phyloP scores from a whole-genome alignment of 2,888 invertebrate species.

The Dascillus cervinus region DNA sequence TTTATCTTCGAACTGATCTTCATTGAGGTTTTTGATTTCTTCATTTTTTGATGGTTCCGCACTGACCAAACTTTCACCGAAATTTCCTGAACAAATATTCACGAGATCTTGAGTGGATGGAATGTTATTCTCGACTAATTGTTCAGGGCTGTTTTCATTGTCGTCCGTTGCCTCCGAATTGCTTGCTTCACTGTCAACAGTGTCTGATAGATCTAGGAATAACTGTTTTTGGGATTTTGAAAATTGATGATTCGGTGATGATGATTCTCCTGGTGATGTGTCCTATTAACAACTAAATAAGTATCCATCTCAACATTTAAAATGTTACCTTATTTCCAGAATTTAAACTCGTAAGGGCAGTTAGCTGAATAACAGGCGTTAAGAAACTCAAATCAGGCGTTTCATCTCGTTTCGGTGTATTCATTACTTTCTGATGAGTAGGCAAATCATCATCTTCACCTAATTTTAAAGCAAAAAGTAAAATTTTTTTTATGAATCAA shows the following conservation, averaged over 20 bases:
- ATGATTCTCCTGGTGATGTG: background rate
- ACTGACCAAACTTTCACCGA: slow-evolving; percentile 22
- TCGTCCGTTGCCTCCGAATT: background rate
- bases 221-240: background rate
- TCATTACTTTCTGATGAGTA: slow-evolving; percentile 32
- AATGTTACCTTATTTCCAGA: slow-evolving; percentile 33
- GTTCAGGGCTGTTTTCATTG: background rate
- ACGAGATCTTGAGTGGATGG: slow-evolving; percentile 36
- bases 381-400: slow-evolving; percentile 38
- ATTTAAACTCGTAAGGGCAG: slow-evolving; percentile 38
- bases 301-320: background rate
- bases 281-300: background rate
- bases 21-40: slow-evolving; percentile 25
- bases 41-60: slow-evolving; percentile 6
- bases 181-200: background rate
- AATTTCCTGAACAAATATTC: slow-evolving; percentile 35
- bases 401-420: slow-evolving; percentile 22
- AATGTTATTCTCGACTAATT: background rate
- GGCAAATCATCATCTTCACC: slow-evolving; percentile 30
- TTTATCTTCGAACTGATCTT: slow-evolving; percentile 30
- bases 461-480: slow-evolving; percentile 1
- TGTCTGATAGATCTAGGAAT: no score
- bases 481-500: slow-evolving; percentile 2
- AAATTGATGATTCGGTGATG: background rate
- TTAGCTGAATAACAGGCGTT: slow-evolving; percentile 43